Conservation (phyloP, 2,888 invertebrate genomes). For the Plagodis dolabraria region DNA sequence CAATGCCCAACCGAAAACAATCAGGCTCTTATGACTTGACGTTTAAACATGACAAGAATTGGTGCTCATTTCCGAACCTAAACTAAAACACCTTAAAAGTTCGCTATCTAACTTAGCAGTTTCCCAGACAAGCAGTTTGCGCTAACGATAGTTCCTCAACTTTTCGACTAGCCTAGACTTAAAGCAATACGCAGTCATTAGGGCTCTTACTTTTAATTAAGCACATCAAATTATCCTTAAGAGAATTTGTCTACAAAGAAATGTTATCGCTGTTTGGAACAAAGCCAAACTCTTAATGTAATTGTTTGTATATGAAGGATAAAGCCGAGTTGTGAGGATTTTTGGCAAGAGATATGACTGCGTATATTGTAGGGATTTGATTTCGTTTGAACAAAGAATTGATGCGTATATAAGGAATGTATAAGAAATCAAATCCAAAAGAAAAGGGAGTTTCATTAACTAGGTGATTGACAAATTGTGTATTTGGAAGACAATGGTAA, state of each 20-base stretch:
- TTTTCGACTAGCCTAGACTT: conserved; percentile 5
- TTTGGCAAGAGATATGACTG: conserved; percentile 19
- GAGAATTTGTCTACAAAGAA: conserved; percentile 12
- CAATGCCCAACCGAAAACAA: too few relatives aligned
- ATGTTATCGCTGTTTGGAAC: conserved; percentile 18
- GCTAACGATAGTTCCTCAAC: conserved; percentile 5
- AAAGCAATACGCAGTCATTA: conserved; percentile 16
- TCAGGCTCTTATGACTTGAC: too few relatives aligned
- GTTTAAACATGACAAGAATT: too few relatives aligned
- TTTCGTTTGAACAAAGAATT: too few relatives aligned
- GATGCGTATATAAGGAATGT: too few relatives aligned
- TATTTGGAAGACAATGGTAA: too few relatives aligned
- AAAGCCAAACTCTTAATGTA: conserved; percentile 28
- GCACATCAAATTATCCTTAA: conserved; percentile 24
- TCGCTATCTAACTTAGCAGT: not conserved
- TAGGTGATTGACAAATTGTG: too few relatives aligned
- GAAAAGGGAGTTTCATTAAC: too few relatives aligned
- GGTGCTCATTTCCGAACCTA: too few relatives aligned
- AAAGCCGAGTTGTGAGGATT: conserved; percentile 13
- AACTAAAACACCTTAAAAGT: too few relatives aligned
- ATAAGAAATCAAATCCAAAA: too few relatives aligned
- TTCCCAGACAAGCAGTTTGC: not conserved
- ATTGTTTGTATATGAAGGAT: conserved; percentile 29
- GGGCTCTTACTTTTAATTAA: conserved; percentile 21
- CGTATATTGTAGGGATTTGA: not conserved